Percentiles rank a stretch among this genome's conserved stretches.
Evolutionary conservation across 2,113 vertebrate genomes (phyloP).

Genomic region (Ranitomeya variabilis): DNA sequence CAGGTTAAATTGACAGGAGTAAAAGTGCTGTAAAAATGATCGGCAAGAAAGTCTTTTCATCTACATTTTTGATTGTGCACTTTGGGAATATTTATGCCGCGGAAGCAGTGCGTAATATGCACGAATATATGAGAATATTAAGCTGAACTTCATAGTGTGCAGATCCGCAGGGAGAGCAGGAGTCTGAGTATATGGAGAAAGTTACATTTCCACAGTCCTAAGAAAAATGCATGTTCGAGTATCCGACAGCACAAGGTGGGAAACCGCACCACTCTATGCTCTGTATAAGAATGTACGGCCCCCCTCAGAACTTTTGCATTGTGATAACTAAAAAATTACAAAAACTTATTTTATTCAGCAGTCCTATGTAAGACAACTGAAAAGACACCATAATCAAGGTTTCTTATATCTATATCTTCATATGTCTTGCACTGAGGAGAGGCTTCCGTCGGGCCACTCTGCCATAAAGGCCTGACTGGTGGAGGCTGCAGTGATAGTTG

Average conservation of each 20-base stretch:
- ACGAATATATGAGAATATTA: background rate
- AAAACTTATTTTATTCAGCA: too few species aligned
- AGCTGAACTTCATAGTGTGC: background rate
- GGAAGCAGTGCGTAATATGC: background rate
- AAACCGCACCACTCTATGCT: too few species aligned
- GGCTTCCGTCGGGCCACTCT: too few species aligned
- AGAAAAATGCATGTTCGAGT: background rate
- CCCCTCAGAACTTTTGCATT: too few species aligned
- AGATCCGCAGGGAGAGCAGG: background rate
- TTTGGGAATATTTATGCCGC: background rate
- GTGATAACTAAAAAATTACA: too few species aligned
- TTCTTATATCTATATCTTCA: too few species aligned
- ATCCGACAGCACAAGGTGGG: background rate
- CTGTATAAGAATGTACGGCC: too few species aligned
- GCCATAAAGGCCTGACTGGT: too few species aligned
- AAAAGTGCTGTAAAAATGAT: slow-evolving; percentile 30
- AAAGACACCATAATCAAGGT: too few species aligned
- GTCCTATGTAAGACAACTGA: too few species aligned
- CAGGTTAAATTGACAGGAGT: background rate
- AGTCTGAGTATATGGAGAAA: background rate
- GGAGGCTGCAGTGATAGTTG: too few species aligned
- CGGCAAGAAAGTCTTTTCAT: background rate
- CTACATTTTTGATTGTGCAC: slow-evolving; percentile 23
- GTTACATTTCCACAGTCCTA: background rate
- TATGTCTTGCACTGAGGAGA: too few species aligned